Evolutionary conservation across 2,888 invertebrate species (phyloP), one percentile per base, ranked within the genome.

Genomic region (Ramazzottius varieornatus): DNA sequence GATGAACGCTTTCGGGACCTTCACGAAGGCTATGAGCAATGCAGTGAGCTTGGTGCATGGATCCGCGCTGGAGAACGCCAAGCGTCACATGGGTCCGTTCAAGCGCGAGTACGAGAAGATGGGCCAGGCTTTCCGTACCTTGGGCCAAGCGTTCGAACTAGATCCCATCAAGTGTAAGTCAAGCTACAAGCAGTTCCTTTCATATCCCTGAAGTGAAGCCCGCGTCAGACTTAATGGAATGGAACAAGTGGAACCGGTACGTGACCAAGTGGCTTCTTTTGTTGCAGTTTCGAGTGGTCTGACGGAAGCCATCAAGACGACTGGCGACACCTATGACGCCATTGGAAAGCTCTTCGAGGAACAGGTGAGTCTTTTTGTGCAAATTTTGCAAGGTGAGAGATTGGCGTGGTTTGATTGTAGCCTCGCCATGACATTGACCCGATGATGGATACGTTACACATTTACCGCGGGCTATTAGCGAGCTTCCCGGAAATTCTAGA

Each of bases 401-500:
- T n/a, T n/a, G n/a, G n/a, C n/a, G 32, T 67, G 33, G 1, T 24
- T 66, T 64, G 65, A 63, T 63, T 68, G 34, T 34, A 75, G 75
- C 86, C 88, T 46, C 70, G 70, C 20, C 81, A 82, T 66, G 91
- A 91, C 75, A 89, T 88, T 85, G 88, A 90, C 71, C 88, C 89
- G 1, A 80, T 94, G 33, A 83, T 86, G 63, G 93, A 96, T 76
- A 85, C 86, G 70, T 81, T 96, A 69, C 90, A 90, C 73, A 84
- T 94, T 70, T 94, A 94, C 78, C 88, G 89, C 76, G 94, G 96
- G 65, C 84, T 94, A 66, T 83, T 94, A 8, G 83, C 84, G 66
- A 84, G 84, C 67, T 89, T 91, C 73, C 94, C 96, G 0, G 93
- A 93, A 71, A 86, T 88, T 65, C 80, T 93, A 66, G 83, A 83